These are phyloP conservation scores for Amblyornis subalaris DNA, from an alignment of 2,113 vertebrate genomes.

Conservation along the genomic window DNA sequence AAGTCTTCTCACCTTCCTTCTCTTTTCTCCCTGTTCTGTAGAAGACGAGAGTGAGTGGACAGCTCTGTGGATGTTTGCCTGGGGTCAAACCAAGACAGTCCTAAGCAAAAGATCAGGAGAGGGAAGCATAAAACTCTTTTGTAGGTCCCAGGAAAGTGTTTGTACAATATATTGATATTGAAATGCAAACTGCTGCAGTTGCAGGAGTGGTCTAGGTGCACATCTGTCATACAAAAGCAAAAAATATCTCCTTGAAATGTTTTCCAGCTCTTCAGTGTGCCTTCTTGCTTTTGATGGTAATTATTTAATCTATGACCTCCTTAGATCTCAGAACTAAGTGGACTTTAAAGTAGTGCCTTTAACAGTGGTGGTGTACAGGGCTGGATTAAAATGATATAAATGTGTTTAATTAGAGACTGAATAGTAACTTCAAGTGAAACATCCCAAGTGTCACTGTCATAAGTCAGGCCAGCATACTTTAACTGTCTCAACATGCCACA, in stretches of 20 bases:
- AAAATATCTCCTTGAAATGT: background rate
- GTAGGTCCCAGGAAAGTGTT: background rate
- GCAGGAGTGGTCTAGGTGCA: background rate
- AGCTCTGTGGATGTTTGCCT: background rate
- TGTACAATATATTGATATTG: background rate
- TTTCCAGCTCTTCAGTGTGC: accelerated
- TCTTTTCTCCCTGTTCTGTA: background rate
- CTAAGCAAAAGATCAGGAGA: background rate
- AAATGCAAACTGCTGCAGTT: background rate
- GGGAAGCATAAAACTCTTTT: background rate
- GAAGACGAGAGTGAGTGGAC: background rate
- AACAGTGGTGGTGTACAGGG: background rate
- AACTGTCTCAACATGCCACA: background rate
- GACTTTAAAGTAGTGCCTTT: background rate
- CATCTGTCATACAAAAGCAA: accelerated
- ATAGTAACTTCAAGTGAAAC: background rate
- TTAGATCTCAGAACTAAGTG: background rate
- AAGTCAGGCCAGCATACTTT: background rate
- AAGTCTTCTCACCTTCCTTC: background rate
- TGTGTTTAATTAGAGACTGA: background rate
- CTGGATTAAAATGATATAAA: background rate
- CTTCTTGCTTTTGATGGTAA: background rate
- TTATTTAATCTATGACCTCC: background rate
- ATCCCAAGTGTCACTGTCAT: background rate
- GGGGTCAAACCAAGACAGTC: background rate